Percentiles rank a stretch among this genome's conserved stretches.
Evolutionary conservation across 1,140 invertebrate genomes (phyloP).

Genomic region (Neodiprion pinetum): DNA sequence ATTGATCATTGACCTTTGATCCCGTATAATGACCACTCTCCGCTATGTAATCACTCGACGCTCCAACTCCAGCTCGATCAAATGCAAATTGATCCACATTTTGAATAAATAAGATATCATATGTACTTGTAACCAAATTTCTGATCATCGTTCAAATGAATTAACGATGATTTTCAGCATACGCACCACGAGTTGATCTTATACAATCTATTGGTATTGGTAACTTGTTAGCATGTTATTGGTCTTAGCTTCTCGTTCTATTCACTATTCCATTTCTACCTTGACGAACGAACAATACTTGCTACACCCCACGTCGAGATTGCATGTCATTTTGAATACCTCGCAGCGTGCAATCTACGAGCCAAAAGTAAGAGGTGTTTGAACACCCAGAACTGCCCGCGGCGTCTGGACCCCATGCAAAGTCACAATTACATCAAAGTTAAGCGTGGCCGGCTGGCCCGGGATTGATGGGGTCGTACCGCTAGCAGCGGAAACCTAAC

Average conservation of each 20-base stretch:
- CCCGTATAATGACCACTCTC: not conserved
- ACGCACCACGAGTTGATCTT: too few relatives aligned
- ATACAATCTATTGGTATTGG: too few relatives aligned
- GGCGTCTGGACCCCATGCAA: not conserved
- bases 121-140: not conserved
- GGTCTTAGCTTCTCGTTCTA: too few relatives aligned
- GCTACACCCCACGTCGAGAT: not conserved
- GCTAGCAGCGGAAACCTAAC: not conserved
- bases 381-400: not conserved
- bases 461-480: not conserved
- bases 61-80: not conserved
- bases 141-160: too few relatives aligned
- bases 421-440: not conserved
- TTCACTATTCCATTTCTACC: too few relatives aligned
- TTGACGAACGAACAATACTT: too few relatives aligned
- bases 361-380: not conserved
- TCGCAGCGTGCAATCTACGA: not conserved
- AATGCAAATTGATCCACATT: not conserved
- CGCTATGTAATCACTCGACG: not conserved
- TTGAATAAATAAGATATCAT: not conserved
- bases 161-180: too few relatives aligned
- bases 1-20: not conserved
- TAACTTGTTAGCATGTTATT: too few relatives aligned
- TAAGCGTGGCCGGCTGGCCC: too few relatives aligned
- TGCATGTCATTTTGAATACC: not conserved